Evolutionary conservation across 2,797 vertebrate species (phyloP).

Genomic region (Microctenopoma stevenorrisi): DNA sequence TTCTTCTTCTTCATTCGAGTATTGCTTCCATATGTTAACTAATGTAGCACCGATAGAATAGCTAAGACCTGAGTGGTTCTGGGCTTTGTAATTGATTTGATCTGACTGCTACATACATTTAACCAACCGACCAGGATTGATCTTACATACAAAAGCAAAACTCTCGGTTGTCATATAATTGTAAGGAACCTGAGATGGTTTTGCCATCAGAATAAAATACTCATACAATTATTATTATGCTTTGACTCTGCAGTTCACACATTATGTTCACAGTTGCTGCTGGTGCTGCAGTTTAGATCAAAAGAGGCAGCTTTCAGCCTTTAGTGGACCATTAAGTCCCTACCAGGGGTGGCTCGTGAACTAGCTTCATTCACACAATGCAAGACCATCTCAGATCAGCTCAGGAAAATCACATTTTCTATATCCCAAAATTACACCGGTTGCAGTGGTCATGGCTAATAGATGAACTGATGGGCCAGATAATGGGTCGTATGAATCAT

Average conservation of each 20-base stretch:
- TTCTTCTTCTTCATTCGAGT: slow-evolving; percentile 10
- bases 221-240: neutral
- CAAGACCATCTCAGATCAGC: slow-evolving; percentile 25
- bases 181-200: neutral
- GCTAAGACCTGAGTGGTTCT: neutral
- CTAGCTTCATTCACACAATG: slow-evolving; percentile 28
- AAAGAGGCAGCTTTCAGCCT: slow-evolving; percentile 5
- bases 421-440: slow-evolving; percentile 17
- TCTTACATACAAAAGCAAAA: neutral
- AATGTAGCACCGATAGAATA: slow-evolving; percentile 42
- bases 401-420: slow-evolving; percentile 4
- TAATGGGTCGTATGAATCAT: slow-evolving; percentile 17
- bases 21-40: slow-evolving; percentile 29
- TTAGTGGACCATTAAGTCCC: slow-evolving; percentile 22
- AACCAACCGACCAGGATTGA: neutral
- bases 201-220: neutral
- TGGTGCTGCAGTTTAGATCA: neutral
- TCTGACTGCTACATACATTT: slow-evolving; percentile 17
- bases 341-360: neutral
- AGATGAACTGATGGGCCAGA: slow-evolving; percentile 23
- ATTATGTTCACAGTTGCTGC: neutral
- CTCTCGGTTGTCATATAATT: neutral
- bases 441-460: neutral
- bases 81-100: slow-evolving; percentile 13
- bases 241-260: neutral